phyloP scores from a whole-genome alignment of 2,113 vertebrate genomes.

The Tinamus guttatus region DNA sequence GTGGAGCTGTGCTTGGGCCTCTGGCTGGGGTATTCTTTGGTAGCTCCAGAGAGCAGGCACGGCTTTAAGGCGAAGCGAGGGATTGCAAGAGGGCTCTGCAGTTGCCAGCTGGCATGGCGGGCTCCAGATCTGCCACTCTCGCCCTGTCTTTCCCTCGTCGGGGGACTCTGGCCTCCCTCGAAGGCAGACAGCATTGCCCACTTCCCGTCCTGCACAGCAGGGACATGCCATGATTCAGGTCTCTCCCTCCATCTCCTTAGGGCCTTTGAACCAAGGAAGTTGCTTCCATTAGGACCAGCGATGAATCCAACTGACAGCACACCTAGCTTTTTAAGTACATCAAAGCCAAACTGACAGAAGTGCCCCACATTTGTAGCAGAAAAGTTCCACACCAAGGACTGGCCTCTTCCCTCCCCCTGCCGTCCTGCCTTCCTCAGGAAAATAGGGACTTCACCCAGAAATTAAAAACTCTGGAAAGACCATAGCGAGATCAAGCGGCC shows the following conservation, averaged over 20 bases:
- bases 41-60: accelerated
- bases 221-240: neutral
- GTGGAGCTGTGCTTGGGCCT: neutral
- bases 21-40: no score
- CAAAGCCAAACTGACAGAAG: neutral
- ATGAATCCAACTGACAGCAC: neutral
- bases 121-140: no score
- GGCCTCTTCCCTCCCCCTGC: accelerated
- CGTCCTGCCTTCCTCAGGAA: accelerated
- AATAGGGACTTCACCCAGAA: neutral
- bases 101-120: no score
- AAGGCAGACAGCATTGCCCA: no score
- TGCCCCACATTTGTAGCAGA: neutral
- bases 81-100: neutral
- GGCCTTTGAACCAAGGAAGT: neutral
- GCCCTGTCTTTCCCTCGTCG: neutral
- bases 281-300: neutral
- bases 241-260: no score
- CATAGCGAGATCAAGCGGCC: neutral
- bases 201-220: neutral
- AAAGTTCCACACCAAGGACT: accelerated
- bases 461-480: neutral
- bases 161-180: no score
- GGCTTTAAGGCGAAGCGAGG: accelerated
- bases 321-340: neutral